Conservation (phyloP, 2,797 vertebrate genomes). For the Euthynnus affinis region DNA sequence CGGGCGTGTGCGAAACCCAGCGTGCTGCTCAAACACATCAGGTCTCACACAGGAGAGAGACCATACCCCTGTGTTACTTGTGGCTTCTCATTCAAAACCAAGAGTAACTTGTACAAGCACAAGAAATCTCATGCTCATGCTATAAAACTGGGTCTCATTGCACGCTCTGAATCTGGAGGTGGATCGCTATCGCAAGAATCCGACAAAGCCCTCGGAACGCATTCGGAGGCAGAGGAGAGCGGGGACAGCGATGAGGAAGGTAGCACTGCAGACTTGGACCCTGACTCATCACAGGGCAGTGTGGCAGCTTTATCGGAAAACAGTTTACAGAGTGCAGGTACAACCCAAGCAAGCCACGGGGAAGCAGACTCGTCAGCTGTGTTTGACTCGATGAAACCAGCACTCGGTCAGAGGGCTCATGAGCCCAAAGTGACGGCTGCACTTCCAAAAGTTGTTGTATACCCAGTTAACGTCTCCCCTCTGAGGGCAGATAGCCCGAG, state of each 20-base stretch:
- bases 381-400: conserved; percentile 81
- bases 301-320: conserved; percentile 84
- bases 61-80: conserved; percentile 98
- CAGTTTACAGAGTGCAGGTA: conserved; percentile 82
- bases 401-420: conserved; percentile 76
- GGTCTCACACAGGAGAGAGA: conserved; percentile 98
- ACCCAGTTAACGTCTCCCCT: conserved; percentile 92
- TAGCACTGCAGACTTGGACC: conserved; percentile 88
- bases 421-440: conserved; percentile 89
- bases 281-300: conserved; percentile 89
- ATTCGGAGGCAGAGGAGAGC: conserved; percentile 95
- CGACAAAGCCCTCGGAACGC: conserved; percentile 91
- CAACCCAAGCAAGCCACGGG: conserved; percentile 79
- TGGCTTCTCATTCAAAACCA: conserved; percentile 99
- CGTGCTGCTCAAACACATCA: conserved; percentile 97
- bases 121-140: conserved; percentile 98
- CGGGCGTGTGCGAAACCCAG: conserved; percentile 98
- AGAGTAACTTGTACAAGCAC: conserved; percentile 99
- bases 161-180: conserved; percentile 90
- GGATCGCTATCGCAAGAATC: conserved; percentile 94
- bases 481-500: conserved; percentile 92
- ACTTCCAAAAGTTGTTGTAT: conserved; percentile 96
- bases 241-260: conserved; percentile 97
- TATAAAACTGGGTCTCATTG: conserved; percentile 95
- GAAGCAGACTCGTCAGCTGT: conserved; percentile 74